These are phyloP conservation scores for Oreochromis niloticus DNA, from an alignment of 2,113 vertebrate species.

Conservation along the genomic window DNA sequence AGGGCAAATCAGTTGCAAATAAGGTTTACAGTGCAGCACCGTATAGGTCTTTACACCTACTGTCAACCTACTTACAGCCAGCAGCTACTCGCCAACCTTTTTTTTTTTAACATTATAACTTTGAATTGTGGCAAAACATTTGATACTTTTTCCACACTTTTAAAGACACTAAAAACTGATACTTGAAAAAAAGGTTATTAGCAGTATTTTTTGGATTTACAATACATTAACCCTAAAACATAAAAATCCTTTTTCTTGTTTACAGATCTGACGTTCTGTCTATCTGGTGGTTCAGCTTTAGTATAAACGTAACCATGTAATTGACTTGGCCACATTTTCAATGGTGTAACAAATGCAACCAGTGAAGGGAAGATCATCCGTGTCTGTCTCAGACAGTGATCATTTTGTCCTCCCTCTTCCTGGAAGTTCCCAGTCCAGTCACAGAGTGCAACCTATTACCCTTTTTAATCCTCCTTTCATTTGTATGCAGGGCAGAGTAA, in stretches of 20 bases:
- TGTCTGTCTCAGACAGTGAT: not conserved
- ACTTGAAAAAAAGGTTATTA: not conserved
- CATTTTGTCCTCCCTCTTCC: conserved; percentile 9
- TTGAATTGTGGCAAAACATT: not conserved
- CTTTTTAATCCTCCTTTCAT: conserved; percentile 22
- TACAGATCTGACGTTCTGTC: not conserved
- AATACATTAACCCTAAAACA: not conserved
- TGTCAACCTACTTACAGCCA: not conserved
- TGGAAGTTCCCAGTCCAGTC: not conserved
- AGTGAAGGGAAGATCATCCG: not conserved
- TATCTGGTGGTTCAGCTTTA: not conserved
- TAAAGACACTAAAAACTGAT: not conserved
- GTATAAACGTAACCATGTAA: not conserved
- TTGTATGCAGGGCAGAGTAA: not conserved
- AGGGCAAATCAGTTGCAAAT: not conserved
- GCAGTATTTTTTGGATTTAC: not conserved
- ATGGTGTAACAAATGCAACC: not conserved
- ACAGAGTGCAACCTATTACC: not conserved
- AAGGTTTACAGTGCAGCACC: not conserved
- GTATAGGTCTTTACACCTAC: not conserved
- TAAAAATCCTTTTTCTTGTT: not conserved
- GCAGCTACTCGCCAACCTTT: not conserved
- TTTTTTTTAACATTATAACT: not conserved
- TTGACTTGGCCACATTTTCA: not conserved
- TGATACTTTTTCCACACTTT: not conserved